Conservation (phyloP, 2,888 invertebrate species). For the Melangyna quadrimaculata region DNA sequence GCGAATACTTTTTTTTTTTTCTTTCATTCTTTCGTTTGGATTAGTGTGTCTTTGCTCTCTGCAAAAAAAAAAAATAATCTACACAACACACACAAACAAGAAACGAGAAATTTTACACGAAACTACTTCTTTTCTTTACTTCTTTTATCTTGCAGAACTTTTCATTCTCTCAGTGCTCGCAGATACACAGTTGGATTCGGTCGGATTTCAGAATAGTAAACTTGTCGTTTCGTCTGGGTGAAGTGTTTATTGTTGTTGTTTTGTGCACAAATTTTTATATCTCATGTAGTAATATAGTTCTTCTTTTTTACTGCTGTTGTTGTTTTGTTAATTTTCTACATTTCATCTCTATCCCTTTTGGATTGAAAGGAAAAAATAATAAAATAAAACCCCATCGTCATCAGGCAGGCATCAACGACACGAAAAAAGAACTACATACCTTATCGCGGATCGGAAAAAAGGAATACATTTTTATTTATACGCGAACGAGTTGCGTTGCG, state of each 20-base stretch:
- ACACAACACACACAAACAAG: neutral
- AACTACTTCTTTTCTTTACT: conserved; percentile 24
- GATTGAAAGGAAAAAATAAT: neutral
- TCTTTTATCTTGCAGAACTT: conserved; percentile 46
- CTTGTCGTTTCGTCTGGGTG: conserved; percentile 18
- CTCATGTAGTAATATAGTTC: conserved; percentile 64
- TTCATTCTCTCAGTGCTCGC: conserved; percentile 61
- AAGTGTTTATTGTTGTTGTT: conserved; percentile 44
- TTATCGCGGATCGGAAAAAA: conserved; percentile 25
- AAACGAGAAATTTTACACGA: neutral
- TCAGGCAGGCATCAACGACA: conserved; percentile 30
- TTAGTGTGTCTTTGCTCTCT: neutral
- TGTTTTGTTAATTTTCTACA: conserved; percentile 59
- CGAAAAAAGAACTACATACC: conserved; percentile 47
- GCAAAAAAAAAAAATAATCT: neutral
- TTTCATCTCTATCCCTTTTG: conserved; percentile 59
- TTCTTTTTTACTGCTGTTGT: conserved; percentile 24
- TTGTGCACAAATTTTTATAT: conserved; percentile 53
- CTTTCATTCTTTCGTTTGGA: neutral
- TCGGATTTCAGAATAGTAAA: conserved; percentile 12
- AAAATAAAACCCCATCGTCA: conserved; percentile 44
- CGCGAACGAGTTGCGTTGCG: conserved; percentile 61
- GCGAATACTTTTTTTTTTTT: neutral
- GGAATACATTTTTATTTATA: conserved; percentile 29
- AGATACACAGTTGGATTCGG: conserved; percentile 68